These are phyloP conservation scores for Adela reaumurella DNA, from an alignment of 2,888 invertebrate genomes.

Conservation along the genomic window DNA sequence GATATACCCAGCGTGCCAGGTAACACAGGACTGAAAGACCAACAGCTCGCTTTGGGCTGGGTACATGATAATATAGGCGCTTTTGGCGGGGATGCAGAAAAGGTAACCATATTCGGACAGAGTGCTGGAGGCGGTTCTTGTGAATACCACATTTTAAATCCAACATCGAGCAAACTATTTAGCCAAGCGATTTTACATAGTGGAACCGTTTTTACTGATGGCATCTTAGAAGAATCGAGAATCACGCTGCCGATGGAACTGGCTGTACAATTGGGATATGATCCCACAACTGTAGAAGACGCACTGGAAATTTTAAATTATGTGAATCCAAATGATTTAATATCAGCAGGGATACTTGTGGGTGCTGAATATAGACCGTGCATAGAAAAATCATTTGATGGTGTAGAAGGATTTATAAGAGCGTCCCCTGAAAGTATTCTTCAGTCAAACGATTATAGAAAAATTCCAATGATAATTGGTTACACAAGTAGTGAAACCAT, in stretches of 20 bases:
- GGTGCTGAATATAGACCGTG: conserved; percentile 22
- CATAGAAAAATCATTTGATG: conserved; percentile 23
- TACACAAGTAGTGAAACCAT: conserved; percentile 27
- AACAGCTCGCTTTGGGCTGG: conserved; percentile 26
- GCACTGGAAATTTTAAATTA: conserved; percentile 20
- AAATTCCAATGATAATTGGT: conserved; percentile 25
- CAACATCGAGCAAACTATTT: conserved; percentile 18
- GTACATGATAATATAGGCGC: conserved; percentile 25
- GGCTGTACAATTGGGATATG: conserved; percentile 19
- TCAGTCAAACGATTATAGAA: conserved; percentile 5
- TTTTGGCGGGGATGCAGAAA: conserved; percentile 26
- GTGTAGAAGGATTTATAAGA: conserved; percentile 21
- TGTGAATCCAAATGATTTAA: conserved; percentile 16
- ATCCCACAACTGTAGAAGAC: conserved; percentile 14
- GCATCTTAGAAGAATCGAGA: conserved; percentile 17
- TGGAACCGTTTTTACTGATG: conserved; percentile 19
- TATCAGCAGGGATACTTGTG: conserved; percentile 16
- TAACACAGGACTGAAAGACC: conserved; percentile 33
- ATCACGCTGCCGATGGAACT: conserved; percentile 18
- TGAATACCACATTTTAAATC: conserved; percentile 25
- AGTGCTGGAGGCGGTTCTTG: conserved; percentile 26
- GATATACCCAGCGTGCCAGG: conserved; percentile 23
- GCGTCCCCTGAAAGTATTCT: conserved; percentile 15
- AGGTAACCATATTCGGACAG: conserved; percentile 24
- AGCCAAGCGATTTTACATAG: conserved; percentile 25